Percentiles rank a stretch among this genome's conserved stretches.
Conservation (phyloP, 1,140 invertebrate species). For the Episyrphus balteatus region DNA sequence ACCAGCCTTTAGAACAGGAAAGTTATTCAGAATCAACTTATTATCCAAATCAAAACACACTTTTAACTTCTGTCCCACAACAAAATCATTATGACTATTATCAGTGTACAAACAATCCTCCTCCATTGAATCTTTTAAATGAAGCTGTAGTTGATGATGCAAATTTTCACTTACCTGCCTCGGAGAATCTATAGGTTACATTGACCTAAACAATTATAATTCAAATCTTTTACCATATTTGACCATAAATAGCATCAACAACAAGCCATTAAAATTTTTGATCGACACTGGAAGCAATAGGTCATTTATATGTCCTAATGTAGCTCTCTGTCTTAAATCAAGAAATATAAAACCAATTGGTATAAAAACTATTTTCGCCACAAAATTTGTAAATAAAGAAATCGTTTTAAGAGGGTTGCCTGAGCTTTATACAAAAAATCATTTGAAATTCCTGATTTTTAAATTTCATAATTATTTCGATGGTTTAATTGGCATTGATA, state of each 20-base stretch:
- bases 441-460: conserved; percentile 1
- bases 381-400: background rate
- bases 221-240: background rate
- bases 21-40: no score
- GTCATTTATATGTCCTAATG: conserved; percentile 4
- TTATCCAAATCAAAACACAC: no score
- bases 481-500: conserved; percentile 3
- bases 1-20: no score
- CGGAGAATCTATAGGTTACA: conserved; percentile 4
- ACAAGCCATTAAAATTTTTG: conserved; percentile 3
- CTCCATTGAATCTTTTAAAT: no score
- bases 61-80: no score
- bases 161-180: conserved; percentile 6
- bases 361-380: background rate
- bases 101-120: no score
- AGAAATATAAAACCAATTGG: background rate
- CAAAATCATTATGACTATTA: no score
- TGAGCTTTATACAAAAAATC: conserved; percentile 4
- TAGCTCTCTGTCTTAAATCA: no score
- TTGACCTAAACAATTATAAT: conserved; percentile 1
- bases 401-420: conserved; percentile 1
- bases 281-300: conserved; percentile 3
- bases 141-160: no score
- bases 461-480: no score
- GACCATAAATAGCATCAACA: background rate